Percentiles rank a stretch among this genome's conserved stretches.
phyloP scores from a whole-genome alignment of 2,797 vertebrate species.

The Distichodus sexfasciatus region DNA sequence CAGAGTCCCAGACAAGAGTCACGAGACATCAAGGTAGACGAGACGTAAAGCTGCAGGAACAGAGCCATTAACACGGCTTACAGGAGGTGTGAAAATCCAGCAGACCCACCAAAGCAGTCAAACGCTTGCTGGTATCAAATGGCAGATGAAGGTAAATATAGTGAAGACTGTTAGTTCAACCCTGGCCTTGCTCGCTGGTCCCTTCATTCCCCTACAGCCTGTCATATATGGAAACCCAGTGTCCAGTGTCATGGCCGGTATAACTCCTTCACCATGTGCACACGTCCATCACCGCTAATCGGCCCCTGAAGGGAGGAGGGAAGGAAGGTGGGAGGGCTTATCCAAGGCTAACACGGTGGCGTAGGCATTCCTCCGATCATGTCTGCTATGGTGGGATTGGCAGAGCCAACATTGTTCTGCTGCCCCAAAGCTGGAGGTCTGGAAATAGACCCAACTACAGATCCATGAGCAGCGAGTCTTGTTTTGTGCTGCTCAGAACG shows the following conservation, averaged over 20 bases:
- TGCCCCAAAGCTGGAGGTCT: conserved; percentile 54
- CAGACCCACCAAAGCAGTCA: conserved; percentile 50
- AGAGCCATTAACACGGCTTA: conserved; percentile 61
- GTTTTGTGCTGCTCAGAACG: conserved; percentile 38
- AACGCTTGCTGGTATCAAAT: conserved; percentile 60
- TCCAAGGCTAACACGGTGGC: conserved; percentile 51
- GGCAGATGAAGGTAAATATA: conserved; percentile 72
- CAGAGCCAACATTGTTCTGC: conserved; percentile 58
- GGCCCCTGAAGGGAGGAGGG: conserved; percentile 50
- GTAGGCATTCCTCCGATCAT: conserved; percentile 58
- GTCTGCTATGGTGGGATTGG: conserved; percentile 59
- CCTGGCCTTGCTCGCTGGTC: conserved; percentile 53
- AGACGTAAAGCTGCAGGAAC: conserved; percentile 63
- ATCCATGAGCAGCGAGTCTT: conserved; percentile 55
- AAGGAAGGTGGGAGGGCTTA: conserved; percentile 40
- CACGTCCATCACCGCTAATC: conserved; percentile 70
- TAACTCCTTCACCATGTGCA: conserved; percentile 74
- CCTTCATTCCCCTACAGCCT: conserved; percentile 52
- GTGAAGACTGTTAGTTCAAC: conserved; percentile 54
- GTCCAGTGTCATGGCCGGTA: conserved; percentile 72
- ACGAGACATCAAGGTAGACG: conserved; percentile 50
- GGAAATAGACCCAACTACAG: conserved; percentile 68
- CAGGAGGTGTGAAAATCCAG: conserved; percentile 66
- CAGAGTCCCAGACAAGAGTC: conserved; percentile 27
- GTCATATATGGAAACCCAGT: conserved; percentile 61